These are phyloP conservation scores for Pangasianodon gigas DNA, from an alignment of 2,113 vertebrate genomes.

Conservation along the genomic window DNA sequence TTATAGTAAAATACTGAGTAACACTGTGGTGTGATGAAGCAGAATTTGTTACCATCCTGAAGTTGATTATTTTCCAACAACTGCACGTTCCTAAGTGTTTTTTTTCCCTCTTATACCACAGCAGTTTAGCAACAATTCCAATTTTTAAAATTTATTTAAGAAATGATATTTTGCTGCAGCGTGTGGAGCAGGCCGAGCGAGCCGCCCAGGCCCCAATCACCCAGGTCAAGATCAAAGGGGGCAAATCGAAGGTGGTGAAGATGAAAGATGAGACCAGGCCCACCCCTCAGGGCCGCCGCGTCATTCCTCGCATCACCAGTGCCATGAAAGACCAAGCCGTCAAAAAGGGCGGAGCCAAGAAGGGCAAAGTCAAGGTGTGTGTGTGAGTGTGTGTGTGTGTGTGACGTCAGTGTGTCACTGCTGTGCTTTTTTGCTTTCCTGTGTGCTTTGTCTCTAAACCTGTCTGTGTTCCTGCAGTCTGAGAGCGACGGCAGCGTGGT, in stretches of 20 bases:
- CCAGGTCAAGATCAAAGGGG: slow-evolving; percentile 74
- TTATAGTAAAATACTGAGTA: background rate
- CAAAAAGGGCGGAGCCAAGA: slow-evolving; percentile 75
- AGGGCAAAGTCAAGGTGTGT: slow-evolving; percentile 84
- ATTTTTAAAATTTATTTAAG: background rate
- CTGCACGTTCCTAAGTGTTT: too few relatives aligned
- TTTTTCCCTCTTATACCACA: background rate
- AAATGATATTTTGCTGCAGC: slow-evolving; percentile 55
- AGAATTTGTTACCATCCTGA: too few relatives aligned
- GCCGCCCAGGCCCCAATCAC: slow-evolving; percentile 62
- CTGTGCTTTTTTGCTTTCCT: background rate
- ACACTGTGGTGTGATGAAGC: background rate
- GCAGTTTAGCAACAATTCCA: background rate
- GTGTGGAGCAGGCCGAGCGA: slow-evolving; percentile 81
- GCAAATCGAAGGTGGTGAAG: slow-evolving; percentile 77
- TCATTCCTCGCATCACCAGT: slow-evolving; percentile 85
- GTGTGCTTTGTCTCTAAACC: background rate
- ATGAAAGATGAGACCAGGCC: slow-evolving; percentile 82
- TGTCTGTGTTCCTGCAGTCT: slow-evolving; percentile 9
- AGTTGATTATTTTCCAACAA: background rate
- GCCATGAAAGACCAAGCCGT: slow-evolving; percentile 91
- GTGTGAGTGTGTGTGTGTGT: background rate
- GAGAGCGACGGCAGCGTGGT: slow-evolving; percentile 67
- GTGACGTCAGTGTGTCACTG: background rate
- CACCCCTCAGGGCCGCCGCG: slow-evolving; percentile 83